These are phyloP conservation scores for Tenthredo livida DNA, from an alignment of 2,888 invertebrate species.

Conservation along the genomic window DNA sequence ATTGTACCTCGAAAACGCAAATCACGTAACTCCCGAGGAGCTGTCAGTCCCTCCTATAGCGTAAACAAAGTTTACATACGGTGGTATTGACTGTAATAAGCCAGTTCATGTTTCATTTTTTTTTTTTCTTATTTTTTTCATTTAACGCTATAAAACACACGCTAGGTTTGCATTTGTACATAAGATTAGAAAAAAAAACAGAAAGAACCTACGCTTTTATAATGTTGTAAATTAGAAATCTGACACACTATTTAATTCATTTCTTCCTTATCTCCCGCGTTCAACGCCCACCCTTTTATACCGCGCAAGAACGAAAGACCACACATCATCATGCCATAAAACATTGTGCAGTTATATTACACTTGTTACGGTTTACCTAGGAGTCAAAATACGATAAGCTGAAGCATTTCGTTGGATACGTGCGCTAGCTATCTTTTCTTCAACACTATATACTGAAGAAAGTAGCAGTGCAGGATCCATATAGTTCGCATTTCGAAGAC, in stretches of 20 bases:
- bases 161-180: neutral
- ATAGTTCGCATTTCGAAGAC: neutral
- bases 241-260: constrained; percentile 6
- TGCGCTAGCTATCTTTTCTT: neutral
- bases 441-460: neutral
- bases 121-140: neutral
- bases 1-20: constrained; percentile 49
- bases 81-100: neutral
- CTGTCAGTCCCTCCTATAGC: constrained; percentile 18
- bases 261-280: neutral
- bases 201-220: neutral
- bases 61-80: neutral
- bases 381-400: constrained; percentile 37
- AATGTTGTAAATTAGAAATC: neutral
- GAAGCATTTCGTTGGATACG: neutral
- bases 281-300: neutral
- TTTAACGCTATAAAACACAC: neutral
- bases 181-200: neutral
- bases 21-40: constrained; percentile 43
- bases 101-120: neutral
- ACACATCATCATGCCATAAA: constrained; percentile 2
- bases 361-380: neutral
- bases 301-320: neutral
- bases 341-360: constrained; percentile 17
- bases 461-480: neutral